These are phyloP conservation scores for Drosophila lowei DNA, from an alignment of 1,140 invertebrate species.

Conservation along the genomic window DNA sequence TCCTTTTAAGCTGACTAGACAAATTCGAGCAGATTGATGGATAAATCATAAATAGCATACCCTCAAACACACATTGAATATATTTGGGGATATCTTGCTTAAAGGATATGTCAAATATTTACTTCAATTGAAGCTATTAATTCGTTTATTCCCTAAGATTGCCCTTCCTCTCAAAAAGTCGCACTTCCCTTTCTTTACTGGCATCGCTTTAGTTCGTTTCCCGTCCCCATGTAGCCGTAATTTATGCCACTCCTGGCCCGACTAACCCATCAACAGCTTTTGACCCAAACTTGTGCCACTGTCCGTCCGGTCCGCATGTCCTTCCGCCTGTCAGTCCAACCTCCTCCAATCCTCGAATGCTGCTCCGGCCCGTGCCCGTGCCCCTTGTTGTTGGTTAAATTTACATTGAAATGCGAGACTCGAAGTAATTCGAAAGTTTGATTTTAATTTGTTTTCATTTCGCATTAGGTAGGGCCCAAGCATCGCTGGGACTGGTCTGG, in stretches of 20 bases:
- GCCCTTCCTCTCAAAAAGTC: not conserved
- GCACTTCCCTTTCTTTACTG: conserved; percentile 2
- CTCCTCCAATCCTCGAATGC: not conserved
- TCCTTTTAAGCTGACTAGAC: too few relatives aligned
- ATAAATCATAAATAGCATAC: too few relatives aligned
- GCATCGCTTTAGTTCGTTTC: conserved; percentile 23
- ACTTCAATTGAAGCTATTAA: too few relatives aligned
- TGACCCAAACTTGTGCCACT: conserved; percentile 10
- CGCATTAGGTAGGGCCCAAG: conserved; percentile 70
- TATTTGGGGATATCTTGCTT: too few relatives aligned
- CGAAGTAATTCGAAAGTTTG: conserved; percentile 83
- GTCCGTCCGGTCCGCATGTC: not conserved
- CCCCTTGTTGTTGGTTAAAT: conserved; percentile 75
- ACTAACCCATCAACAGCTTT: conserved; percentile 25
- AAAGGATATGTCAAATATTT: too few relatives aligned
- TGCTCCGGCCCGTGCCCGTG: not conserved
- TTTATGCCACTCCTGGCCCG: conserved; percentile 36
- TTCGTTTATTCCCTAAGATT: too few relatives aligned
- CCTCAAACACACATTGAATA: too few relatives aligned
- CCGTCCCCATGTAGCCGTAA: conserved; percentile 9
- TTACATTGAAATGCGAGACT: conserved; percentile 82
- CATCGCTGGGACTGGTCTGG: conserved; percentile 5
- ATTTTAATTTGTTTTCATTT: conserved; percentile 83
- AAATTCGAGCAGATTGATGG: too few relatives aligned
- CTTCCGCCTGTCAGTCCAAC: not conserved